Base-by-base conservation (phyloP, 2,888 invertebrate genomes). In the Penaeus monodon region DNA sequence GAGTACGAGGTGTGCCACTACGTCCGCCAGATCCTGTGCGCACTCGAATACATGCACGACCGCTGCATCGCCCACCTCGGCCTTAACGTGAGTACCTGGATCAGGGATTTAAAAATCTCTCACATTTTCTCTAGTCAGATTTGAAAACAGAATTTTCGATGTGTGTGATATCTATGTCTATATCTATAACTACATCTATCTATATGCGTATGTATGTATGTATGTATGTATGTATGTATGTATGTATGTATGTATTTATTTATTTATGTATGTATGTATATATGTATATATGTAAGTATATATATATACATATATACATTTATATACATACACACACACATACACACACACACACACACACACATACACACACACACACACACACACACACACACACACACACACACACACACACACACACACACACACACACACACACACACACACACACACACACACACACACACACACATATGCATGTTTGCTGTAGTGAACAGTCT, bases 1-100 rank as follows among this genome's bases (percentile, higher is more conserved):
- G 99, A 99, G 93, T 94, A 95, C 66, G 97, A 98, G 90, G 95
- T 98, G 74, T 97, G 98, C 7, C 94, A 94, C 86, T 97, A 96
- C 92, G 95, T 99, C 29, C 94, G 96, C 22, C 98, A 98, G 93
- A 92, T 96, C 87, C 93, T 99, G 90, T 94, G 95, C 91, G 98
- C 97, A 0, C 93, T 99, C 90, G 96, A 97, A 91, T 95, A 98
- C 92, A 97, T 99, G 96, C 99, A 99, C 92, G 95, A 95, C 84
- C 94, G 95, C 91, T 96, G 96, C 90, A 95, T 97, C 91, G 97
- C 96, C 0, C 99, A 99, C 93, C 95, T 99, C 92, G 98, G 99
- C 57, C 94, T 99, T 22, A 98, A 97, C 92, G 98, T 98, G 92
- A 94, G 94, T 93, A 68, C 27, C 6, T 14, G 29, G 24, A 76